Evolutionary conservation across 1,140 invertebrate species (phyloP), one percentile per base, ranked within the genome.

Genomic region (Drosophila yakuba): DNA sequence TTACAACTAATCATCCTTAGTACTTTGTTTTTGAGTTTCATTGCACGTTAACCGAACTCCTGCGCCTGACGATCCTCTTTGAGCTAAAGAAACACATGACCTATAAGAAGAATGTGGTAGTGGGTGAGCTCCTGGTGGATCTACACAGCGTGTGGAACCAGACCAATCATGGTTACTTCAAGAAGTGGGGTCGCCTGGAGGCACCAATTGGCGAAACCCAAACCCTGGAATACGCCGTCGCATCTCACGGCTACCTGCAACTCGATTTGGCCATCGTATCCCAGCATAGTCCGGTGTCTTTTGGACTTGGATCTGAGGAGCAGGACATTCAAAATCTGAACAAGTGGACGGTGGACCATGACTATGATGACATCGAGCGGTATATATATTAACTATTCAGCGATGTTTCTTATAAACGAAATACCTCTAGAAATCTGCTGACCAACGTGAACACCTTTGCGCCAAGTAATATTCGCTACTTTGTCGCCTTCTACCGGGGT

Each of bases 161-260:
- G 57, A 36, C 79, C 95, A 96, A 95, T 93, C 96, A 95, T 80
- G 94, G 95, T 84, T 97, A 96, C 91, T 96, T 95, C 78, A 96
- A 96, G 84, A 97, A 97, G 93, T 97, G 96, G 96, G 96, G 96
- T 1, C 93, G 96, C 67, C 80, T 97, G 3, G 91, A 92, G 44
- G 94, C 93, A 8, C 94, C 96, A 74, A 94, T 79, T 6, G 95
- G 3, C 94, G 95, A 80, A 93, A 95, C 66, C 0, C 43, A 14
- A 0, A 2, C 91, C 93, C 14, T 39, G 3, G 56, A 61, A 0
- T 3, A 17, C 6, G 1, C 23, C 0, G 11, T 91, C 92, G 20
- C 93, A 91, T 7, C 39, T 8, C 35, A 38, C 20, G 78, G 75
- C 8, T 96, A 96, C 82, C 91, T 97, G 2, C 97, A 97, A 93